phyloP scores from a whole-genome alignment of 2,797 vertebrate species.

The Syngnathus rostellatus region DNA sequence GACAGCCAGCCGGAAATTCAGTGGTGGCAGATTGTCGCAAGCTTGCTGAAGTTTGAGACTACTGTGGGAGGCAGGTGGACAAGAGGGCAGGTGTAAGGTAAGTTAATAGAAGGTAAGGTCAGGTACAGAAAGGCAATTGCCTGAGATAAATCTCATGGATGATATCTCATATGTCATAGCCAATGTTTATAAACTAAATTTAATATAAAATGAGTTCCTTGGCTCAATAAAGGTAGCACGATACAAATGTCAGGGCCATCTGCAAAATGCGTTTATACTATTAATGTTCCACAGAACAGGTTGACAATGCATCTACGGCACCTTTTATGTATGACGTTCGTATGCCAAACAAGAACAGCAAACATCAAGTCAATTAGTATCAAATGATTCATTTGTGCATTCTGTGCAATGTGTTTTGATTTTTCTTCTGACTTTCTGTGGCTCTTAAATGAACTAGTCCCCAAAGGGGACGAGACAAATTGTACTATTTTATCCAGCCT shows the following conservation, averaged over 20 bases:
- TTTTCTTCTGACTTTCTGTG: not conserved
- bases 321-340: not conserved
- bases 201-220: too few relatives aligned
- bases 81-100: constrained; percentile 52
- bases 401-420: not conserved
- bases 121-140: too few relatives aligned
- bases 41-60: constrained; percentile 18
- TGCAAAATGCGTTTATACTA: not conserved
- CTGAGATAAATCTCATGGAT: too few relatives aligned
- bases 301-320: not conserved
- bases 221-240: constrained; percentile 11
- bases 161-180: too few relatives aligned
- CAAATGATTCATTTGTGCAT: not conserved
- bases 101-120: too few relatives aligned
- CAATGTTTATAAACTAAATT: too few relatives aligned
- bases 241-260: not conserved
- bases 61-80: constrained; percentile 27
- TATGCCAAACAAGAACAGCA: not conserved
- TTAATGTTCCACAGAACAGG: not conserved
- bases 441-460: not conserved
- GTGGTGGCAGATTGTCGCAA: constrained; percentile 30
- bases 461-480: not conserved
- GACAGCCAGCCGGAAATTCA: constrained; percentile 38
- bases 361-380: not conserved
- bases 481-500: not conserved